These are phyloP conservation scores for Columba guinea DNA, from an alignment of 2,797 vertebrate species.

Conservation along the genomic window DNA sequence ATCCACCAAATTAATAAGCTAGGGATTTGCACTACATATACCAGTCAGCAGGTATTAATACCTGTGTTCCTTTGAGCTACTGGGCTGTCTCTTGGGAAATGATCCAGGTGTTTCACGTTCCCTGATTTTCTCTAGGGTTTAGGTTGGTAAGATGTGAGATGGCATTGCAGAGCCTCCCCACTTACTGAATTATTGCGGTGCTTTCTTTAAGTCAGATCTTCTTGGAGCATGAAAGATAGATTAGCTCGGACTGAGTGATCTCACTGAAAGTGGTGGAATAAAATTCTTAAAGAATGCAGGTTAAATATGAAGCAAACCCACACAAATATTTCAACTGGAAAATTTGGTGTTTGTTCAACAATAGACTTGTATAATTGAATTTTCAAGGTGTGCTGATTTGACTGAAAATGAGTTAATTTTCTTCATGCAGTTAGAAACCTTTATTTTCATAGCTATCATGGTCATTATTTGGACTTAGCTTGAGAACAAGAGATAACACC, in stretches of 20 bases:
- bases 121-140: neutral
- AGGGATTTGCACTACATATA: neutral
- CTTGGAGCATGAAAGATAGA: neutral
- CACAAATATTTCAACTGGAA: neutral
- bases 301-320: neutral
- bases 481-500: no score
- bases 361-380: neutral
- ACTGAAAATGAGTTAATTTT: no score
- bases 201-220: neutral
- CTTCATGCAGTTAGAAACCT: no score
- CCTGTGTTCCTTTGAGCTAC: neutral
- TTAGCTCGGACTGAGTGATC: neutral
- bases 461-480: no score
- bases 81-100: neutral
- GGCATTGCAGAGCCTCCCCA: accelerated
- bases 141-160: neutral
- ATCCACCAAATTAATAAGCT: neutral
- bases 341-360: neutral
- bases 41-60: no score
- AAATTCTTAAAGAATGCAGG: neutral
- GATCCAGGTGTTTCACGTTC: neutral
- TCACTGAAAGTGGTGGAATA: neutral
- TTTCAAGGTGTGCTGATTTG: neutral
- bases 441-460: no score
- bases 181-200: neutral